These are phyloP conservation scores for Lacerta viridis DNA, from an alignment of 2,797 vertebrate genomes.

Conservation along the genomic window DNA sequence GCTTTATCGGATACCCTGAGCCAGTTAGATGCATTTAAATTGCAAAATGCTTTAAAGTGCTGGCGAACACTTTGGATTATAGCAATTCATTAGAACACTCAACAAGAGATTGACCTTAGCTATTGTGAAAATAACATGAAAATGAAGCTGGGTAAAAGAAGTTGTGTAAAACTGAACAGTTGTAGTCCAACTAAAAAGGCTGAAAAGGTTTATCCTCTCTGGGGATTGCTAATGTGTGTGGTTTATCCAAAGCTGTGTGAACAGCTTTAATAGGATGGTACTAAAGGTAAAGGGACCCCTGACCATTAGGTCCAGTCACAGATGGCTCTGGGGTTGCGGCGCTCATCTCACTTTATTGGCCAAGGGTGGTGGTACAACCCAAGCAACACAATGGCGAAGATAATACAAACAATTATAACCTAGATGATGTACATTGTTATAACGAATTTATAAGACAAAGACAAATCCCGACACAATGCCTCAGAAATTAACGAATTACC, in stretches of 20 bases:
- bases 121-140: background rate
- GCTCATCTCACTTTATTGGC: too few relatives aligned
- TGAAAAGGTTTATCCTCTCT: background rate
- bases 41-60: accelerated
- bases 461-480: too few relatives aligned
- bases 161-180: background rate
- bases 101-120: background rate
- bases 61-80: background rate
- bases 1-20: background rate
- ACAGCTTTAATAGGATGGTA: background rate
- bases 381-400: too few relatives aligned
- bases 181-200: background rate
- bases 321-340: too few relatives aligned
- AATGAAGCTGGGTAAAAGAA: background rate
- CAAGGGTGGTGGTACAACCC: too few relatives aligned
- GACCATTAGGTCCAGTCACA: too few relatives aligned
- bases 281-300: too few relatives aligned
- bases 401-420: too few relatives aligned
- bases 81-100: accelerated
- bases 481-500: too few relatives aligned
- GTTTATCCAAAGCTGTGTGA: background rate
- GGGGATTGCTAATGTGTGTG: background rate
- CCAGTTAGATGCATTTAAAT: background rate
- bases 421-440: too few relatives aligned
- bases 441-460: too few relatives aligned